Base-by-base conservation (phyloP, 2,113 vertebrate species). In the Hoplias malabaricus region DNA sequence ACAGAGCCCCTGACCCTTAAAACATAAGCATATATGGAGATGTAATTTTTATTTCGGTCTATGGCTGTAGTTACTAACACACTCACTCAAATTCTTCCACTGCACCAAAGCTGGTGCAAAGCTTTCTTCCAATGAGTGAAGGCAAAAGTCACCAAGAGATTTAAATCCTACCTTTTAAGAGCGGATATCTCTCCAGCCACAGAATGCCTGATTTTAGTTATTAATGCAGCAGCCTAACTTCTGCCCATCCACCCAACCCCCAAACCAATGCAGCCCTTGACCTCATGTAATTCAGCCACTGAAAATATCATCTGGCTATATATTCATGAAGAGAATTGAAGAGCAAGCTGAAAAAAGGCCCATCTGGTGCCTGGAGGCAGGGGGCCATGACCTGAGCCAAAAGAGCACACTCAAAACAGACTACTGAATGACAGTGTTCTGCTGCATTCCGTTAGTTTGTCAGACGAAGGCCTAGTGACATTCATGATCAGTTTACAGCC, bases 121-220 rank as follows among this genome's bases (percentile, higher is more conserved):
- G 83, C 82, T n/a, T 79, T 86, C 85, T 83, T 87, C 78, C 76
- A 75, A 75, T 67, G 68, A 78, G 86, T 81, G 84, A 85, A 85
- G 83, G 86, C 73, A 82, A 56, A 85, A 86, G 85, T 79, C 77
- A 78, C 31, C 59, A 74, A 87, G 87, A 80, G 76, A 82, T 82
- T 87, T 85, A 86, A 89, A 88, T 88, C 82, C 65, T 84, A 85
- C 84, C 87, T 89, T 90, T 78, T 84, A 87, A 86, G 84, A 61
- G 38, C 83, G 84, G 87, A 87, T 88, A 88, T 88, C 74, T 82
- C 85, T 83, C n/a, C 69, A 82, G 81, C 80, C 76, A 84, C 81
- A 87, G 75, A 87, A 89, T 80, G 81, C 79, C 75, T 74, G 80
- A 78, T 82, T 69, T 85, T 83, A 88, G 86, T 86, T 88, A 87